Percentiles rank a stretch among this genome's conserved stretches.
These are phyloP conservation scores for Anthopleura sola DNA, from an alignment of 64 coral and sea anemone species.

Conservation along the genomic window DNA sequence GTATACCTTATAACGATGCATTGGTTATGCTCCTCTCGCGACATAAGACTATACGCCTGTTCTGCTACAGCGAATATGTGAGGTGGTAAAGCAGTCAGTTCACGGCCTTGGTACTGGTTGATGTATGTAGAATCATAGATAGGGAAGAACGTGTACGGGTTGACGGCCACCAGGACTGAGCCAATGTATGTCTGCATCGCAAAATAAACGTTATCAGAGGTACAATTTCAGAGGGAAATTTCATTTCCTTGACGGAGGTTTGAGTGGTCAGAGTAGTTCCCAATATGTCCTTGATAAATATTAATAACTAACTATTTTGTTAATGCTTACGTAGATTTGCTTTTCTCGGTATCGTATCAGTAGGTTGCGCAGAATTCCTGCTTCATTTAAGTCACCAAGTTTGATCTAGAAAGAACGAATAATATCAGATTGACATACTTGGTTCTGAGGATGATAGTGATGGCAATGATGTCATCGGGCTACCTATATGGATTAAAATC, in stretches of 20 bases:
- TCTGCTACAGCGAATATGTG: slow-evolving; percentile 72
- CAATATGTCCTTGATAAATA: not conserved
- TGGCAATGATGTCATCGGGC: not conserved
- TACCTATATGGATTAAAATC: no score
- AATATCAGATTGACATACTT: no score
- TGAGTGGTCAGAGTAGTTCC: not conserved
- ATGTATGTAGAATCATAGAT: slow-evolving; percentile 62
- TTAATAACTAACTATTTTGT: not conserved
- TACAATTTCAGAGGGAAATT: not conserved
- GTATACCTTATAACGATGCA: slow-evolving; percentile 75
- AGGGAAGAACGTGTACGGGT: slow-evolving; percentile 59
- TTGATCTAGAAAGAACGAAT: slow-evolving; percentile 55
- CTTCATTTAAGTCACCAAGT: slow-evolving; percentile 77
- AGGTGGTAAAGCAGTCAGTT: slow-evolving; percentile 41
- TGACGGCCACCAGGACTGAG: slow-evolving; percentile 73
- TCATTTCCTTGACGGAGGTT: no score
- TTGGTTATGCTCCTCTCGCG: slow-evolving; percentile 64
- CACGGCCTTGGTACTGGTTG: slow-evolving; percentile 46
- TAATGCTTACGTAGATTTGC: slow-evolving; percentile 74
- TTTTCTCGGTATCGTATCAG: slow-evolving; percentile 62
- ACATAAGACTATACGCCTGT: slow-evolving; percentile 65
- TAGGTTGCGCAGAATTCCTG: slow-evolving; percentile 80
- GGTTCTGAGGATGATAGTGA: not conserved
- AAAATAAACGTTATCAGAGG: not conserved
- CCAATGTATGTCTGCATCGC: slow-evolving; percentile 82